A percentile compares a stretch with the other conserved stretches of the same genome.
phyloP scores from a whole-genome alignment of 2,113 vertebrate genomes.

The Marmota flaviventris region DNA sequence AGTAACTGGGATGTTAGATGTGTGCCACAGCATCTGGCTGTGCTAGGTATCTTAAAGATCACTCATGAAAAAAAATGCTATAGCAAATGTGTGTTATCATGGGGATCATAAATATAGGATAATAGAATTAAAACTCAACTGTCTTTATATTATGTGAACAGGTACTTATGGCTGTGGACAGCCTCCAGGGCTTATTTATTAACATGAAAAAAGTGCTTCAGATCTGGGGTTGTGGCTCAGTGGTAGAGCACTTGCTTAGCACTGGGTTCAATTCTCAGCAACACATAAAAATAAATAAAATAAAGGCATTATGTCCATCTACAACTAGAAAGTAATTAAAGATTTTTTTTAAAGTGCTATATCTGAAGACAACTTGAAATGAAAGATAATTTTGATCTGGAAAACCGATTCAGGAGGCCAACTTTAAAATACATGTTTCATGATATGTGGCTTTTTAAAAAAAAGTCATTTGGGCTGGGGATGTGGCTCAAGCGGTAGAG shows the following conservation, averaged over 20 bases:
- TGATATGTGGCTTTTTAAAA: background rate
- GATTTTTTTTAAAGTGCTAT: background rate
- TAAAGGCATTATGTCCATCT: too few relatives aligned
- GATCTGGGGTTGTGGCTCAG: too few relatives aligned
- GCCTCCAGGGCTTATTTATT: conserved; percentile 31
- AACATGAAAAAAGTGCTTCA: background rate
- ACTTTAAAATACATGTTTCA: conserved; percentile 10
- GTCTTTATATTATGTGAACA: background rate
- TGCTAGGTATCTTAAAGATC: background rate
- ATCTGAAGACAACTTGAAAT: conserved; percentile 30
- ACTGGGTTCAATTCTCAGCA: too few relatives aligned
- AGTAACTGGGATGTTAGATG: too few relatives aligned
- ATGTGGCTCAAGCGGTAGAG: too few relatives aligned
- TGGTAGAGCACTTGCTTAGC: too few relatives aligned
- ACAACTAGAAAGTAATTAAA: too few relatives aligned
- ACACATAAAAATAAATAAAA: too few relatives aligned
- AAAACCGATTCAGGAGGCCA: background rate
- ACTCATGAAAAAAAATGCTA: conserved; percentile 6
- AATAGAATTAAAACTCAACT: background rate
- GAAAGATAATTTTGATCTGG: background rate
- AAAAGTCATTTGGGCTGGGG: background rate
- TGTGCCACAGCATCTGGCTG: too few relatives aligned
- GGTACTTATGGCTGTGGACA: background rate
- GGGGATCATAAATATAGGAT: background rate
- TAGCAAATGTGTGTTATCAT: background rate